Evolutionary conservation across 1,140 invertebrate species (phyloP).

Genomic region (Drosophila cardini): DNA sequence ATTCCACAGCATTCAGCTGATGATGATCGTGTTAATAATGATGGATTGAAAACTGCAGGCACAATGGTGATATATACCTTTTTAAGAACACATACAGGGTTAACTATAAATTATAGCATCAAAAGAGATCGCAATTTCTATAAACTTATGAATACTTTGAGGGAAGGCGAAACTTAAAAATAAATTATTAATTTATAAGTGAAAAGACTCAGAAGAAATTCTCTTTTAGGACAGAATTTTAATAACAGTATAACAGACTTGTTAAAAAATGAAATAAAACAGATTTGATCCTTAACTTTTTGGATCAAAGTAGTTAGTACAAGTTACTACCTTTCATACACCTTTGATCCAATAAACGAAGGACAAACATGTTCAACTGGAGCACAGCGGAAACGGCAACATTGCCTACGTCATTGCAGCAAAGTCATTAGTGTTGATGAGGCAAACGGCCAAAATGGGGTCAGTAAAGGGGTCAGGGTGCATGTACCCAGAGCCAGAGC

Average conservation of each 20-base stretch:
- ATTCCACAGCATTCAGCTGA: not conserved
- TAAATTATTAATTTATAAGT: no score
- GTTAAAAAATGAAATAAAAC: no score
- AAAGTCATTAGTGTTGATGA: constrained; percentile 79
- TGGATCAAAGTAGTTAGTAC: no score
- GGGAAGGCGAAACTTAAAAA: no score
- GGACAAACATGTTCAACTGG: constrained; percentile 1
- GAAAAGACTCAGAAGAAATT: no score
- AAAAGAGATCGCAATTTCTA: no score
- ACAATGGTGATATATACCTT: not conserved
- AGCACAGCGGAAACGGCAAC: constrained; percentile 23
- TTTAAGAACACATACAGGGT: not conserved
- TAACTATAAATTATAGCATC: not conserved
- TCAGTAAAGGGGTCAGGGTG: not conserved
- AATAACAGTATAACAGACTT: no score
- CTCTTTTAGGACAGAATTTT: no score
- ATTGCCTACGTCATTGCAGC: constrained; percentile 68
- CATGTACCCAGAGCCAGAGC: not conserved
- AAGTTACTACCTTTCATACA: not conserved
- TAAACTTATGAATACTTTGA: no score
- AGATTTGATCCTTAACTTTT: no score
- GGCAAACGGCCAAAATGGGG: constrained; percentile 39
- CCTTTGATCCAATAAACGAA: not conserved
- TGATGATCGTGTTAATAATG: not conserved
- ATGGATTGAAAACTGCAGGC: not conserved